Evolutionary conservation across 2,797 vertebrate species (phyloP).

Genomic region (Chanos chanos): DNA sequence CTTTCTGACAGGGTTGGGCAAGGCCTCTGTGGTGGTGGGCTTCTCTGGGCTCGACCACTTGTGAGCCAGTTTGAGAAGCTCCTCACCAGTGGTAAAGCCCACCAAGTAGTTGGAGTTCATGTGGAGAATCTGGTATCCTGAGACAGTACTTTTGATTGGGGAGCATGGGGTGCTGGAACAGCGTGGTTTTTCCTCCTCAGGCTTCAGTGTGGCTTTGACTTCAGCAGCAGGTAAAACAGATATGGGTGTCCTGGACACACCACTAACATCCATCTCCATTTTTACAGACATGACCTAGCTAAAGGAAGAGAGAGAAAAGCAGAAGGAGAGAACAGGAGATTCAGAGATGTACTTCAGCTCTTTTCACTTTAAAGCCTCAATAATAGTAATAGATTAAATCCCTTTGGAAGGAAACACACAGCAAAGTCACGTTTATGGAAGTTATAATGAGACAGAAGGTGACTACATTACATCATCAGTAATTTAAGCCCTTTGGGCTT

Average conservation of each 20-base stretch:
- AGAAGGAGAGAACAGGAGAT: conserved; percentile 1
- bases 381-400: neutral
- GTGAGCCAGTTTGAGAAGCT: conserved; percentile 89
- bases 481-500: no score
- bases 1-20: conserved; percentile 64
- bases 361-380: no score
- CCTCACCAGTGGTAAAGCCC: conserved; percentile 91
- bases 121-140: conserved; percentile 93
- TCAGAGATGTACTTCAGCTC: no score
- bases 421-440: no score
- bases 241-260: conserved; percentile 77
- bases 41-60: conserved; percentile 78
- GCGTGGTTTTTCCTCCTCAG: conserved; percentile 83
- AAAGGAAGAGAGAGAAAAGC: conserved; percentile 6
- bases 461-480: no score
- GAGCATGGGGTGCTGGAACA: conserved; percentile 95
- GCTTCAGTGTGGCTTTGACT: conserved; percentile 70
- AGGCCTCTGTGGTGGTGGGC: conserved; percentile 67
- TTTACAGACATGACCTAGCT: conserved; percentile 68
- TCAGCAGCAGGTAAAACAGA: conserved; percentile 79
- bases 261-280: conserved; percentile 90
- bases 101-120: conserved; percentile 97
- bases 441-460: no score
- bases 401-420: neutral
- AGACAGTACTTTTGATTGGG: conserved; percentile 82